These are phyloP conservation scores for Cyanoderma ruficeps DNA, from an alignment of 2,113 vertebrate genomes.

Conservation along the genomic window DNA sequence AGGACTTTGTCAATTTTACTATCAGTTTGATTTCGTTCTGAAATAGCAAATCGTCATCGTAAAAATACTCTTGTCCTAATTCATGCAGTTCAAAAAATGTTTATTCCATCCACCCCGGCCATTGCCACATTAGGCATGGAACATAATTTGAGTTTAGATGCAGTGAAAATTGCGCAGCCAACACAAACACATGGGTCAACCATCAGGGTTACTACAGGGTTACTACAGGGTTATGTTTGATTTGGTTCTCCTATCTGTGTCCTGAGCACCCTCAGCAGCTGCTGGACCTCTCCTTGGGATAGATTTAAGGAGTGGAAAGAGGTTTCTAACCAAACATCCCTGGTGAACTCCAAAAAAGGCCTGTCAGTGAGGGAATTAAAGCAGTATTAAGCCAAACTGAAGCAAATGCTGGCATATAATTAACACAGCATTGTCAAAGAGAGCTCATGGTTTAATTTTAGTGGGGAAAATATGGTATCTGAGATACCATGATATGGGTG, in stretches of 20 bases:
- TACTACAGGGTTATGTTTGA: not conserved
- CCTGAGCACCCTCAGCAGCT: not conserved
- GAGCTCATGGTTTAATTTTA: constrained; percentile 63
- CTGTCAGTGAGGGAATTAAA: not conserved
- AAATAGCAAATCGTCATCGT: not conserved
- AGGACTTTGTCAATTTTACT: not conserved
- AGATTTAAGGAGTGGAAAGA: not conserved
- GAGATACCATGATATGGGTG: constrained; percentile 55
- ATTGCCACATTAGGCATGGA: not conserved
- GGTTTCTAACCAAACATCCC: not conserved
- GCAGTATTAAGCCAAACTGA: not conserved
- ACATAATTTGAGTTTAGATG: not conserved
- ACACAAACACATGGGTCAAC: not conserved
- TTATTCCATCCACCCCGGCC: not conserved
- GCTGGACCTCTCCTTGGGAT: not conserved
- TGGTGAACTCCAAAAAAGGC: not conserved
- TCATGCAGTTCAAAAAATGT: not conserved
- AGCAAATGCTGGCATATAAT: not conserved
- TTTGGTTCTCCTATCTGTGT: not conserved
- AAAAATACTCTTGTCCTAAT: not conserved
- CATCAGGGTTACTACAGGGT: not conserved
- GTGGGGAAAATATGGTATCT: constrained; percentile 63
- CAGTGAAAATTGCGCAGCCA: not conserved
- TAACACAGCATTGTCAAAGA: constrained; percentile 42
- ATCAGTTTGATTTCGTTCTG: not conserved